Evolutionary conservation across 2,113 vertebrate genomes (phyloP).

Genomic region (Orcinus orca): DNA sequence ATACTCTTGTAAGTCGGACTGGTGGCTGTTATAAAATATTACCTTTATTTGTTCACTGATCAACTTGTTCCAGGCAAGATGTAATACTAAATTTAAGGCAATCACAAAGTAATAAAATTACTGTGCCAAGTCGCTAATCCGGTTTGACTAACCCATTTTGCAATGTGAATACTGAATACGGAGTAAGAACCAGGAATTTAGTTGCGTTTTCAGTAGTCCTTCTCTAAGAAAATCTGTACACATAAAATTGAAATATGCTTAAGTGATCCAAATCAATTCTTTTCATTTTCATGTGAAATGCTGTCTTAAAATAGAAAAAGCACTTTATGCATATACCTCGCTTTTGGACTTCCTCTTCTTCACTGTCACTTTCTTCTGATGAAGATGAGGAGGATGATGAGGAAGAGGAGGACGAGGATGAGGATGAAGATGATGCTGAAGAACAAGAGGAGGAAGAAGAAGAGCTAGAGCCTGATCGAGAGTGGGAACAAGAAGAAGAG

Average conservation of each 20-base stretch:
- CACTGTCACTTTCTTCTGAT: constrained; percentile 94
- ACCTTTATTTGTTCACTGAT: neutral
- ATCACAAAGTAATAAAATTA: neutral
- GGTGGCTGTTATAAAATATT: neutral
- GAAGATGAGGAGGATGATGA: constrained; percentile 95
- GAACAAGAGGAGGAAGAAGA: constrained; percentile 89
- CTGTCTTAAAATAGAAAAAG: constrained; percentile 62
- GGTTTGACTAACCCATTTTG: neutral
- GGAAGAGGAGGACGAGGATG: constrained; percentile 89
- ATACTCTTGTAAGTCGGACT: neutral
- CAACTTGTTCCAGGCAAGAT: neutral
- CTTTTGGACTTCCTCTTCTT: constrained; percentile 87
- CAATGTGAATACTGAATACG: neutral
- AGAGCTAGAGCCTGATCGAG: constrained; percentile 92
- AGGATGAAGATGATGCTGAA: constrained; percentile 86
- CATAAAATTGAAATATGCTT: constrained; percentile 13
- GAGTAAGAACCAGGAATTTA: neutral
- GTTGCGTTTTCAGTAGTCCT: neutral
- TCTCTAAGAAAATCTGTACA: neutral
- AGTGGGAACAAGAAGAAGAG: constrained; percentile 93
- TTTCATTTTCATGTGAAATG: constrained; percentile 32
- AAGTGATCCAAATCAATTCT: constrained; percentile 4
- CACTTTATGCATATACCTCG: constrained; percentile 80
- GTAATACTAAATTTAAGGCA: neutral
- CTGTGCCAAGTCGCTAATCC: neutral